These are phyloP conservation scores for Cerastoderma edule DNA, from an alignment of 2,888 invertebrate species.

Conservation along the genomic window DNA sequence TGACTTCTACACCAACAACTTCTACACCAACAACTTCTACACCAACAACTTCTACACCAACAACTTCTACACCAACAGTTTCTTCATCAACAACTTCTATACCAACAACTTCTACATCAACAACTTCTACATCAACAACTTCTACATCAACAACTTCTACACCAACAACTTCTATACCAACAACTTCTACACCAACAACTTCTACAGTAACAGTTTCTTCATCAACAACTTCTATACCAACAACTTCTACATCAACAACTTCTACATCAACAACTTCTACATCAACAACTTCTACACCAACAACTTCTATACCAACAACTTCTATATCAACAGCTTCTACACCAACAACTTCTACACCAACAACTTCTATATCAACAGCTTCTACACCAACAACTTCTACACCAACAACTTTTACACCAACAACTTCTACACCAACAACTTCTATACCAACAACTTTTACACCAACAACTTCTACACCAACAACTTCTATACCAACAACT, in stretches of 20 bases:
- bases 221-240: background rate
- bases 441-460: background rate
- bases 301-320: background rate
- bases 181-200: constrained; percentile 5
- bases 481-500: background rate
- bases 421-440: background rate
- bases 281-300: background rate
- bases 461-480: background rate
- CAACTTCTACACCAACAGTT: constrained; percentile 14
- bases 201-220: constrained; percentile 1
- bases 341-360: background rate
- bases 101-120: constrained; percentile 4
- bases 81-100: constrained; percentile 11
- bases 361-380: background rate
- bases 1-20: constrained; percentile 7
- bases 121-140: constrained; percentile 15
- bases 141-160: constrained; percentile 8
- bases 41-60: constrained; percentile 2
- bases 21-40: constrained; percentile 15
- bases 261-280: background rate
- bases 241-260: background rate
- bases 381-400: background rate
- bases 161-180: background rate
- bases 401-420: background rate
- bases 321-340: background rate